Evolutionary conservation across 2,113 vertebrate genomes (phyloP).

Genomic region (Chaetura pelagica): DNA sequence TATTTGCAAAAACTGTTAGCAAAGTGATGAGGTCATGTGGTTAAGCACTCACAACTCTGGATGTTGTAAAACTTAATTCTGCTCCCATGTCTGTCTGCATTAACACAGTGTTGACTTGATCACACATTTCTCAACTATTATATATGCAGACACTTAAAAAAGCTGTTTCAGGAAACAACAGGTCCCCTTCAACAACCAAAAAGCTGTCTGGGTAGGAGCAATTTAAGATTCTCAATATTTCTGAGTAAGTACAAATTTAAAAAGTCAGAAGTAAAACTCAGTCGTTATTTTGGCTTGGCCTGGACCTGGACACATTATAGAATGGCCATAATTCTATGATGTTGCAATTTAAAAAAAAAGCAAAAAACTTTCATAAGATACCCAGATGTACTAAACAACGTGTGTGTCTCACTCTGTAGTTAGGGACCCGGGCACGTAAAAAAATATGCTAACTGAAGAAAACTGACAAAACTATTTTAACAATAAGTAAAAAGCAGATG

Average conservation of each 20-base stretch:
- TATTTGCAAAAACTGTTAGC: conserved; percentile 1
- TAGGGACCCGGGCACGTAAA: not conserved
- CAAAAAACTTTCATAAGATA: not conserved
- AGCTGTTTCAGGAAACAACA: not conserved
- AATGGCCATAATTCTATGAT: not conserved
- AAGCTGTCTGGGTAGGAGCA: not conserved
- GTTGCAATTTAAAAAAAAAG: not conserved
- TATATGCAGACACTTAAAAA: not conserved
- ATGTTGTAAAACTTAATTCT: conserved; percentile 32
- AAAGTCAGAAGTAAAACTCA: not conserved
- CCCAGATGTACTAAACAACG: not conserved
- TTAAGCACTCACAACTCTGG: not conserved
- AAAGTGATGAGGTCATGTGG: not conserved
- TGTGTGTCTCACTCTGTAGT: not conserved
- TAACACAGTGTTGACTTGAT: not conserved
- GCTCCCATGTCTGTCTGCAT: not conserved
- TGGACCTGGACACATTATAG: not conserved
- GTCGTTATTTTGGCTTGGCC: not conserved
- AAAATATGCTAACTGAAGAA: not conserved
- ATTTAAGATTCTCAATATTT: not conserved
- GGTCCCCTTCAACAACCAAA: not conserved
- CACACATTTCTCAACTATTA: not conserved
- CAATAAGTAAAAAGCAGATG: not conserved
- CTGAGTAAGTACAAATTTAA: not conserved
- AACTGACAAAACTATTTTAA: not conserved